A percentile compares a stretch with the other conserved stretches of the same genome.
These are phyloP conservation scores for Polia nebulosa DNA, from an alignment of 2,888 invertebrate species.

Conservation along the genomic window DNA sequence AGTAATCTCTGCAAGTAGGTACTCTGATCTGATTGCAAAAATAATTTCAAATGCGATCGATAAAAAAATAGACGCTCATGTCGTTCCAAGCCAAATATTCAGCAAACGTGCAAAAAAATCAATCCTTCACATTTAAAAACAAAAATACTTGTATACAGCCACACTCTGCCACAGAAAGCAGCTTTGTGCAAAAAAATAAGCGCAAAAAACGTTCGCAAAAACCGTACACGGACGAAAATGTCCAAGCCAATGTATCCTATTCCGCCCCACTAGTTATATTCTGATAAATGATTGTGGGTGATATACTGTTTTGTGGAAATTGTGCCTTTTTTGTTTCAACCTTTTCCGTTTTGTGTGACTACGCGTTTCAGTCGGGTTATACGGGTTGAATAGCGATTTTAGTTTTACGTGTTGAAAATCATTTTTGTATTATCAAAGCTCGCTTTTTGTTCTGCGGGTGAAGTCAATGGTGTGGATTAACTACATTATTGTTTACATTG, in stretches of 20 bases:
- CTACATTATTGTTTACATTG: conserved; percentile 6
- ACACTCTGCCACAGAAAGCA: conserved; percentile 60
- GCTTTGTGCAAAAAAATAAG: conserved; percentile 63
- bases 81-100: not conserved
- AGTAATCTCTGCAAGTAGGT: no score
- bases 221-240: conserved; percentile 75
- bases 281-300: conserved; percentile 87
- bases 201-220: conserved; percentile 67
- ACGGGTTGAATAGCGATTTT: conserved; percentile 55
- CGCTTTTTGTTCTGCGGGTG: conserved; percentile 18
- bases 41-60: not conserved
- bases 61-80: not conserved
- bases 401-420: conserved; percentile 48
- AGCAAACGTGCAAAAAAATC: conserved; percentile 33
- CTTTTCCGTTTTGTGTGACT: conserved; percentile 61
- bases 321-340: conserved; percentile 74
- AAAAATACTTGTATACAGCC: conserved; percentile 54
- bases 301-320: conserved; percentile 76
- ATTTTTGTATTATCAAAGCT: conserved; percentile 52
- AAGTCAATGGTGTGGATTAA: conserved; percentile 34
- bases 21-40: no score
- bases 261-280: conserved; percentile 87
- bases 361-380: conserved; percentile 65
- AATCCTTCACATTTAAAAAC: conserved; percentile 48
- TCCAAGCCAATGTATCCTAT: conserved; percentile 83